Evolutionary conservation across 2,113 vertebrate genomes (phyloP).

Genomic region (Rhombomys opimus): DNA sequence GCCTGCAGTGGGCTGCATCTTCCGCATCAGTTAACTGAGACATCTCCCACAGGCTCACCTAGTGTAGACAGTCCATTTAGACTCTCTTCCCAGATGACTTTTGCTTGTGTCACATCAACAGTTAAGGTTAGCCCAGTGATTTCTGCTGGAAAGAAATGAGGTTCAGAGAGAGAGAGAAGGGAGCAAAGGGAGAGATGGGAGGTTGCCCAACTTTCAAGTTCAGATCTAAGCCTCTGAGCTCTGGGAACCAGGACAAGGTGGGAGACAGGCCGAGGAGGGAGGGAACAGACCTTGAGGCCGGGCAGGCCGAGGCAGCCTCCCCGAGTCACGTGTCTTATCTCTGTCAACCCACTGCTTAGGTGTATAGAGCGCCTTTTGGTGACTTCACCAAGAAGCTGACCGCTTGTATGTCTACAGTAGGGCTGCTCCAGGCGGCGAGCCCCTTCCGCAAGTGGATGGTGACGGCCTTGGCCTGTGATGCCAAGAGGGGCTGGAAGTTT

Average conservation of each 20-base stretch:
- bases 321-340: slow-evolving; percentile 90
- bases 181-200: neutral
- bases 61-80: neutral
- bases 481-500: slow-evolving; percentile 92
- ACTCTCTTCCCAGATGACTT: neutral
- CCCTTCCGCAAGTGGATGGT: slow-evolving; percentile 97
- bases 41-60: neutral
- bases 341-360: slow-evolving; percentile 93
- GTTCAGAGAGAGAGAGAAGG: slow-evolving; percentile 33
- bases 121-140: neutral
- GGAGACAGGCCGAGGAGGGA: neutral
- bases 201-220: neutral
- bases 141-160: neutral
- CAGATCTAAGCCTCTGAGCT: neutral
- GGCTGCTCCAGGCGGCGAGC: slow-evolving; percentile 91
- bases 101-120: neutral
- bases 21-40: neutral
- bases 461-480: slow-evolving; percentile 92
- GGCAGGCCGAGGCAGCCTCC: slow-evolving; percentile 66
- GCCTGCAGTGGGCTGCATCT: neutral
- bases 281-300: slow-evolving; percentile 22
- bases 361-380: slow-evolving; percentile 94
- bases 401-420: slow-evolving; percentile 96
- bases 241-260: neutral
- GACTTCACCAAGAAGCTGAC: slow-evolving; percentile 98